Conservation (phyloP, 2,888 invertebrate genomes). For the Atethmia centrago region DNA sequence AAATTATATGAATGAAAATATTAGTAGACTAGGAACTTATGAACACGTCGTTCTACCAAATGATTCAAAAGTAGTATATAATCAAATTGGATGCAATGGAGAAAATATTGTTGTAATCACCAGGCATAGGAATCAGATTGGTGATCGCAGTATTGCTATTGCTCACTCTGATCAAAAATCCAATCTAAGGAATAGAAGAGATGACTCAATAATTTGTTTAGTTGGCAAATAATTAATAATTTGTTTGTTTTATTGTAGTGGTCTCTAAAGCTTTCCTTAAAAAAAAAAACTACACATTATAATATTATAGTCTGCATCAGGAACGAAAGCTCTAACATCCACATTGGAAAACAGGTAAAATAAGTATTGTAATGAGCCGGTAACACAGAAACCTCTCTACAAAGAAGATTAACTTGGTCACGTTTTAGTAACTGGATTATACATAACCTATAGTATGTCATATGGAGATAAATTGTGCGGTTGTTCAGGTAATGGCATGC, state of each 20-base stretch:
- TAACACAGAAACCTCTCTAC: slow-evolving; percentile 71
- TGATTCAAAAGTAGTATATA: neutral
- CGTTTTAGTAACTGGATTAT: slow-evolving; percentile 75
- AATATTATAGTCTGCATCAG: slow-evolving; percentile 7
- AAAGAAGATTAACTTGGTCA: slow-evolving; percentile 71
- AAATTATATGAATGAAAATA: neutral
- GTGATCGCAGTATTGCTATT: neutral
- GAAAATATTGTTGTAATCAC: too few species aligned
- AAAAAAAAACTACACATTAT: neutral
- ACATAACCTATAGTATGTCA: slow-evolving; percentile 69
- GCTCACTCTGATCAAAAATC: neutral
- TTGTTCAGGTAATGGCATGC: slow-evolving; percentile 45
- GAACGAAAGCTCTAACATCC: slow-evolving; percentile 33
- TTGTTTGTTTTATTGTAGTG: too few species aligned
- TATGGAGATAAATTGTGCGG: slow-evolving; percentile 64
- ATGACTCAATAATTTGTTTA: too few species aligned
- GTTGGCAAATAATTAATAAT: neutral
- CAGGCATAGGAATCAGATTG: neutral
- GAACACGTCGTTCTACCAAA: too few species aligned
- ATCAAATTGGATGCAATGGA: too few species aligned
- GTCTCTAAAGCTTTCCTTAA: neutral
- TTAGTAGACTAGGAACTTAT: too few species aligned
- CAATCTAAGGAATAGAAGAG: neutral
- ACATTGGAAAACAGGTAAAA: slow-evolving; percentile 43
- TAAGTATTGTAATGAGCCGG: slow-evolving; percentile 58